A percentile compares a stretch with the other conserved stretches of the same genome.
Conservation (phyloP, 2,888 invertebrate species). For the Ceramica pisi region DNA sequence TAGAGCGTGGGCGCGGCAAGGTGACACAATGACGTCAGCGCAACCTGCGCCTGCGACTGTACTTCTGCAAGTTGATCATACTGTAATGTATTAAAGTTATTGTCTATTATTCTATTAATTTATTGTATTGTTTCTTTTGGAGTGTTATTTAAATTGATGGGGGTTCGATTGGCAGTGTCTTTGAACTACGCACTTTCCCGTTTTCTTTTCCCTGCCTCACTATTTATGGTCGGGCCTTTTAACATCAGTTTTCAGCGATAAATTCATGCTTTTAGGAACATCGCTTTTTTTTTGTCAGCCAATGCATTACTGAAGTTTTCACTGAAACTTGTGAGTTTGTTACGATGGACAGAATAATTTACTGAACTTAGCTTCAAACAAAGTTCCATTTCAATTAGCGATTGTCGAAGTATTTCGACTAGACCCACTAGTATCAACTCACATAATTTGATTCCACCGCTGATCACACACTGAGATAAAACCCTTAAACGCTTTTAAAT, state of each 20-base stretch:
- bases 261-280: too few relatives aligned
- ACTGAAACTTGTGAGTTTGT: not conserved
- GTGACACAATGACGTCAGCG: slow-evolving; percentile 79
- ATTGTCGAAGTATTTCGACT: too few relatives aligned
- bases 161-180: not conserved
- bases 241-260: too few relatives aligned
- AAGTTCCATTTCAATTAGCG: too few relatives aligned
- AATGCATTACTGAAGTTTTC: not conserved
- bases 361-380: too few relatives aligned
- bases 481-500: not conserved
- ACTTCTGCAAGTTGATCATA: slow-evolving; percentile 56
- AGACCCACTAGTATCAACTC: too few relatives aligned
- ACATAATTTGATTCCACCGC: too few relatives aligned
- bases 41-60: slow-evolving; percentile 66
- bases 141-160: not conserved
- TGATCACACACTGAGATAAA: not conserved
- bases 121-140: slow-evolving; percentile 7
- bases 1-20: slow-evolving; percentile 75
- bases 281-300: too few relatives aligned
- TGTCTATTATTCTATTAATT: slow-evolving; percentile 32
- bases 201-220: too few relatives aligned
- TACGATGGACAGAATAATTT: too few relatives aligned
- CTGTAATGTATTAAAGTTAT: slow-evolving; percentile 51
- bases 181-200: too few relatives aligned
- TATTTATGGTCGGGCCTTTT: too few relatives aligned